These are phyloP conservation scores for Atherinomorus stipes DNA, from an alignment of 2,113 vertebrate genomes.

Conservation along the genomic window DNA sequence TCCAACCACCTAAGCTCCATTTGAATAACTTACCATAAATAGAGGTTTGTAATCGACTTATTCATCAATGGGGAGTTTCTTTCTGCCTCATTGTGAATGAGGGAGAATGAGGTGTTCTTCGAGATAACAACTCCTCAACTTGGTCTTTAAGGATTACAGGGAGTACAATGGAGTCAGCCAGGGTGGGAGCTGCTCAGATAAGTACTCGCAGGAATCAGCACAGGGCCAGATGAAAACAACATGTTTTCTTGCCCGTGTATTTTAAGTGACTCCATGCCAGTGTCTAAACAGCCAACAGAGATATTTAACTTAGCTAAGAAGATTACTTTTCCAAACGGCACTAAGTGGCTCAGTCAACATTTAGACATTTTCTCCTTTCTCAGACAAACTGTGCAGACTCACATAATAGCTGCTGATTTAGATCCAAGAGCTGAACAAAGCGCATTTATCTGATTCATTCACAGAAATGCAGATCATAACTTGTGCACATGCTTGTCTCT, in stretches of 20 bases:
- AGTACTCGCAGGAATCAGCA: slow-evolving; percentile 54
- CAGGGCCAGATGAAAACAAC: slow-evolving; percentile 64
- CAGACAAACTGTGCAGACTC: slow-evolving; percentile 68
- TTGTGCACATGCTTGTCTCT: slow-evolving; percentile 40
- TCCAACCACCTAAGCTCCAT: slow-evolving; percentile 56
- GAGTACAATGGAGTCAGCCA: slow-evolving; percentile 60
- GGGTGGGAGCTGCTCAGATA: slow-evolving; percentile 59
- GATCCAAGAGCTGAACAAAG: slow-evolving; percentile 72
- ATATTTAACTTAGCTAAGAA: slow-evolving; percentile 78
- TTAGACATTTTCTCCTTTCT: slow-evolving; percentile 67
- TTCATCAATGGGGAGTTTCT: slow-evolving; percentile 65
- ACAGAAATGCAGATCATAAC: slow-evolving; percentile 68
- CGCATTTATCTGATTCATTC: slow-evolving; percentile 74
- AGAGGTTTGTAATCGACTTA: slow-evolving; percentile 75
- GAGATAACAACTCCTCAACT: slow-evolving; percentile 72
- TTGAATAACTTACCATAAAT: slow-evolving; percentile 81
- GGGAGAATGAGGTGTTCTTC: slow-evolving; percentile 71
- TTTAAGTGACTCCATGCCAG: slow-evolving; percentile 57
- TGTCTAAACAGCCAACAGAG: slow-evolving; percentile 72
- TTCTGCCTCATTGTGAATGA: slow-evolving; percentile 57
- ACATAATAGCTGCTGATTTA: slow-evolving; percentile 78
- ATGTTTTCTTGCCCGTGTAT: slow-evolving; percentile 65
- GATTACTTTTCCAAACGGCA: slow-evolving; percentile 74
- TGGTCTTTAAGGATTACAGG: slow-evolving; percentile 66
- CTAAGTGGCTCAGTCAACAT: slow-evolving; percentile 77